phyloP scores from a whole-genome alignment of 2,888 invertebrate species.

The Stenolophus ochropezus region DNA sequence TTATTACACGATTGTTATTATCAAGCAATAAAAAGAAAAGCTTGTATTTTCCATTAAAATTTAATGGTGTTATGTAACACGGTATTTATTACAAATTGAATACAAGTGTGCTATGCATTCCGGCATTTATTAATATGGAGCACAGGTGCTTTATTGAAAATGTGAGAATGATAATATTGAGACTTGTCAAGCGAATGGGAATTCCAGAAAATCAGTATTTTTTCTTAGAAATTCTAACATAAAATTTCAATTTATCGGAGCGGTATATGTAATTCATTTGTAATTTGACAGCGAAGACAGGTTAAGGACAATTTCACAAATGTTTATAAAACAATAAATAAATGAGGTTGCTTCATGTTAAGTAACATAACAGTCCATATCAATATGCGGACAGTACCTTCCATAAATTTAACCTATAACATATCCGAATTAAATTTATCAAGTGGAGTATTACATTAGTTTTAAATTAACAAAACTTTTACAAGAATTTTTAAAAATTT shows the following conservation, averaged over 20 bases:
- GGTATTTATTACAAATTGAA: slow-evolving; percentile 2
- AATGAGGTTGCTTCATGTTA: slow-evolving; percentile 54
- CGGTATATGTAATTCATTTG: not conserved
- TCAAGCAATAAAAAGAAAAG: slow-evolving; percentile 16
- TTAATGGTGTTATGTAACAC: slow-evolving; percentile 22
- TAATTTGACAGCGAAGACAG: slow-evolving; percentile 45
- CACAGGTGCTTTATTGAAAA: not conserved
- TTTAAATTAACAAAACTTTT: too few species aligned
- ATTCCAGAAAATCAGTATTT: not conserved
- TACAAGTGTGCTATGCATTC: not conserved
- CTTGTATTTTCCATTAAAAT: slow-evolving; percentile 17
- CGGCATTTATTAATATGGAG: not conserved
- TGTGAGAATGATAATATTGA: not conserved
- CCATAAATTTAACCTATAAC: slow-evolving; percentile 9
- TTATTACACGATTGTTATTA: not conserved
- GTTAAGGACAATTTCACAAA: slow-evolving; percentile 58
- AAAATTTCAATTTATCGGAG: too few species aligned
- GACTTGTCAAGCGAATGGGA: not conserved
- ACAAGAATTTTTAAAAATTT: too few species aligned
- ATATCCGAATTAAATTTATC: not conserved
- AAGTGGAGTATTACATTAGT: too few species aligned
- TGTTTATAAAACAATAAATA: slow-evolving; percentile 36
- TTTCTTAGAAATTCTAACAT: not conserved
- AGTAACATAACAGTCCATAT: slow-evolving; percentile 49
- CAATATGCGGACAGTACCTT: slow-evolving; percentile 28